phyloP scores from a whole-genome alignment of 64 coral and sea anemone species.

The Cladopsammia gracilis region DNA sequence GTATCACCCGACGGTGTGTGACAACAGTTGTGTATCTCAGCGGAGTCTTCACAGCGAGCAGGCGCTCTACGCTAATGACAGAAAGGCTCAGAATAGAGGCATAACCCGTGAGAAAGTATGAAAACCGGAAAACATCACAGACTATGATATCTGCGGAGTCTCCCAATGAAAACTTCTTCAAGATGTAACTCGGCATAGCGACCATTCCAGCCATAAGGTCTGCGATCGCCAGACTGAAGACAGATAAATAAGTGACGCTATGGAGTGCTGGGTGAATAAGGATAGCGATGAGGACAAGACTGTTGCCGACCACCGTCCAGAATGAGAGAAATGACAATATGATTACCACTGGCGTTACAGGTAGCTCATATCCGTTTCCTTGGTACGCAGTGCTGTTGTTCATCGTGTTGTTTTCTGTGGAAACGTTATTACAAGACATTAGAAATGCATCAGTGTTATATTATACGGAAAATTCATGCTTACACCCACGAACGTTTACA shows the following conservation, averaged over 20 bases:
- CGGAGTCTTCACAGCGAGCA: slow-evolving; percentile 79
- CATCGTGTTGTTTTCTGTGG: not conserved
- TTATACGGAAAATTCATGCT: not conserved
- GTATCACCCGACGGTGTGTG: slow-evolving; percentile 64
- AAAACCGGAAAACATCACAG: slow-evolving; percentile 81
- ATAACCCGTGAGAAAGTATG: slow-evolving; percentile 95
- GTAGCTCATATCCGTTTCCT: not conserved
- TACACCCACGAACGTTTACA: too few relatives aligned
- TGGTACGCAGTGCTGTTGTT: not conserved
- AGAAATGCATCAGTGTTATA: not conserved
- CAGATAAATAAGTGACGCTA: slow-evolving; percentile 72
- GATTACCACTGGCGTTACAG: slow-evolving; percentile 40
- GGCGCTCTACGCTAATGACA: slow-evolving; percentile 88
- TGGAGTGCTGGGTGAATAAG: slow-evolving; percentile 77
- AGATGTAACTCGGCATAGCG: slow-evolving; percentile 86
- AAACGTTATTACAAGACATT: not conserved
- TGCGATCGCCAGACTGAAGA: slow-evolving; percentile 86
- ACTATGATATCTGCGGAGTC: slow-evolving; percentile 43
- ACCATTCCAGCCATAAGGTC: slow-evolving; percentile 80
- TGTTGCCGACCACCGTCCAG: slow-evolving; percentile 63
- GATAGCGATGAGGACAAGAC: slow-evolving; percentile 66
- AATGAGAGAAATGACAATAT: slow-evolving; percentile 60
- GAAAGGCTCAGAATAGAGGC: slow-evolving; percentile 85
- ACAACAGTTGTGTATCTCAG: slow-evolving; percentile 73
- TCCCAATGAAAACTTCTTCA: slow-evolving; percentile 69